Base-by-base conservation (phyloP, 2,113 vertebrate genomes). In the Malurus alboscapulatus region DNA sequence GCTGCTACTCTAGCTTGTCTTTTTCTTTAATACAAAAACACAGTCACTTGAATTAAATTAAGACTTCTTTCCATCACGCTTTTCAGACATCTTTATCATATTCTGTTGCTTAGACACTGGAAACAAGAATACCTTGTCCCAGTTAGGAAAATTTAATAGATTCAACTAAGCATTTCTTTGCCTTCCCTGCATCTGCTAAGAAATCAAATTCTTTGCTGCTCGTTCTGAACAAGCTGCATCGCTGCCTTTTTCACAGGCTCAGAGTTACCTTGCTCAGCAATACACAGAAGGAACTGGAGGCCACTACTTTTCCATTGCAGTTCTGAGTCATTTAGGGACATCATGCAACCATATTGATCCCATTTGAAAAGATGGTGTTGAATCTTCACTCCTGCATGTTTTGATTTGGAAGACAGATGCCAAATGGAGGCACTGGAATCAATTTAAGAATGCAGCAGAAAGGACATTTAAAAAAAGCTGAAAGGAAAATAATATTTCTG, bases 31-130 rank as follows among this genome's bases (percentile, higher is more conserved):
- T n/a, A 61, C 20, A 38, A 22, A 34, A 92, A 40, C 10, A n/a
- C 10, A 47, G 25, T 34, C 27, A 48, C 26, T 50, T 61, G 58
- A 65, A 93, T 50, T 91, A 87, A 73, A 68, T 22, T 17, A 71
- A 65, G 48, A 67, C 24, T 66, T 61, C 62, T 69, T 62, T 73
- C 47, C 42, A 47, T 50, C 2, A 2, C 1, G 10, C 9, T 90
- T 75, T 89, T 68, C 45, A 87, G 50, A 53, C 26, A 32, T 6
- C 58, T 72, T 69, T 69, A 72, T 77, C 45, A n/a, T 45, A 73
- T 82, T 76, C 72, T 93, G 54, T 80, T 93, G 58, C 79, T 88
- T 92, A 88, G 79, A 83, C 50, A 66, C 42, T 69, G 51, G 26
- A 79, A 87, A 83, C 5, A 87, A 72, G 44, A 81, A 71, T 69